These are phyloP conservation scores for Isaurus tuberculatus DNA, from an alignment of 92 coral and sea anemone species.

Conservation along the genomic window DNA sequence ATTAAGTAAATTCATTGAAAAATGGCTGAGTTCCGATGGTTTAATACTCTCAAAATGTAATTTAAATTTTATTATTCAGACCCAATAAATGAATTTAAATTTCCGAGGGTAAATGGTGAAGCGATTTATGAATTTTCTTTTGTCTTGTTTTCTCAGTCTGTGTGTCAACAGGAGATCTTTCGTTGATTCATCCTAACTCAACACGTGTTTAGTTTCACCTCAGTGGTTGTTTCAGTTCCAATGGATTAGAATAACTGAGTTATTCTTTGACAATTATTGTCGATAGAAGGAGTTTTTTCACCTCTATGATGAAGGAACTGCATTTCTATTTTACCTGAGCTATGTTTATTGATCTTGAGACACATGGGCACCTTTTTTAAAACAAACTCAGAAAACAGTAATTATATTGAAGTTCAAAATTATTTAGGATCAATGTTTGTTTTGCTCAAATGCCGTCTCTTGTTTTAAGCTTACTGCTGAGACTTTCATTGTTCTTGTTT, in stretches of 20 bases:
- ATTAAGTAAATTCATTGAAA: neutral
- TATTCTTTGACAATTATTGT: too few species aligned
- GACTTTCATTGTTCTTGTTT: neutral
- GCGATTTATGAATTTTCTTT: neutral
- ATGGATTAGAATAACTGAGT: neutral
- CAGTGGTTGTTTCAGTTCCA: neutral
- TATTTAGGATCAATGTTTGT: neutral
- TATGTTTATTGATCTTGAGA: conserved; percentile 26
- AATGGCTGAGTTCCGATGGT: neutral
- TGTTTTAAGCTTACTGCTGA: conserved; percentile 30
- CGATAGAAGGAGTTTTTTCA: neutral
- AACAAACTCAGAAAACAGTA: neutral
- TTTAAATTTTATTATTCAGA: neutral
- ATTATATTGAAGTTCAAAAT: conserved; percentile 24
- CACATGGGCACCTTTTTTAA: neutral
- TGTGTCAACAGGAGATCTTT: conserved; percentile 10
- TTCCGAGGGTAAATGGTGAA: conserved; percentile 17
- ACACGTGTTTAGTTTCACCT: conserved; percentile 37
- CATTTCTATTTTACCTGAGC: neutral
- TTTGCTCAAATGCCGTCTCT: neutral
- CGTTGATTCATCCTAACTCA: conserved; percentile 14
- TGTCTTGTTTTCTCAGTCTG: conserved; percentile 18
- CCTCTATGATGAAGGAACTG: neutral
- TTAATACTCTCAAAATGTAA: neutral
- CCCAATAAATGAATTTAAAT: neutral